Percentiles rank a stretch among this genome's conserved stretches.
Evolutionary conservation across 2,888 invertebrate genomes (phyloP).

Genomic region (Orchesellides sinensis): DNA sequence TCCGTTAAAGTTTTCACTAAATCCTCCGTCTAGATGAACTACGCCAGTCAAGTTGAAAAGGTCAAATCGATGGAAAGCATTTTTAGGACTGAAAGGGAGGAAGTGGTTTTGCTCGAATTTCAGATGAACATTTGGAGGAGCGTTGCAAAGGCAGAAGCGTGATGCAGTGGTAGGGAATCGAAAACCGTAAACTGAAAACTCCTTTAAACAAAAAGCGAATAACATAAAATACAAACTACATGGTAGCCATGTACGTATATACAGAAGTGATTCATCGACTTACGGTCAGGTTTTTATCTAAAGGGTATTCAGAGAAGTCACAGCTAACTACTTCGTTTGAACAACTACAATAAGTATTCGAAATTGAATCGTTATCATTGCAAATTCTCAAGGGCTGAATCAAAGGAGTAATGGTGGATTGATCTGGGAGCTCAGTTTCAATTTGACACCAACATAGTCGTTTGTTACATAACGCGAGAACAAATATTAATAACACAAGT

Average conservation of each 20-base stretch:
- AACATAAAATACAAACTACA: background rate
- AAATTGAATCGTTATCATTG: background rate
- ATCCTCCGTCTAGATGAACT: constrained; percentile 6
- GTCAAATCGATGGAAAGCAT: constrained; percentile 42
- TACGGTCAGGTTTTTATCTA: background rate
- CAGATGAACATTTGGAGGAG: constrained; percentile 28
- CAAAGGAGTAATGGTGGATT: background rate
- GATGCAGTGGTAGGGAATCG: background rate
- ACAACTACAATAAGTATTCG: constrained; percentile 43
- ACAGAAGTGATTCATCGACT: too few species aligned
- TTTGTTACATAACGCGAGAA: too few species aligned
- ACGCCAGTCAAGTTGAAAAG: constrained; percentile 38
- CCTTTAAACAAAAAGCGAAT: background rate
- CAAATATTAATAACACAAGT: too few species aligned
- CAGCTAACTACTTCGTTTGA: constrained; percentile 36
- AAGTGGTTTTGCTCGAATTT: background rate
- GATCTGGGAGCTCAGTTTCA: background rate
- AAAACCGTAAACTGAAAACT: constrained; percentile 1
- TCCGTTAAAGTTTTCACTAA: constrained; percentile 30
- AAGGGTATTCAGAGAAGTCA: constrained; percentile 25
- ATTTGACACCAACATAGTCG: background rate
- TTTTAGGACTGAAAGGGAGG: background rate
- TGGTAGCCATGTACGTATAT: too few species aligned
- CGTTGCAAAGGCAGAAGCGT: constrained; percentile 48
- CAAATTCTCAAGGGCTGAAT: constrained; percentile 1